Evolutionary conservation across 2,888 invertebrate species (phyloP).

Genomic region (Itoplectis maculator): DNA sequence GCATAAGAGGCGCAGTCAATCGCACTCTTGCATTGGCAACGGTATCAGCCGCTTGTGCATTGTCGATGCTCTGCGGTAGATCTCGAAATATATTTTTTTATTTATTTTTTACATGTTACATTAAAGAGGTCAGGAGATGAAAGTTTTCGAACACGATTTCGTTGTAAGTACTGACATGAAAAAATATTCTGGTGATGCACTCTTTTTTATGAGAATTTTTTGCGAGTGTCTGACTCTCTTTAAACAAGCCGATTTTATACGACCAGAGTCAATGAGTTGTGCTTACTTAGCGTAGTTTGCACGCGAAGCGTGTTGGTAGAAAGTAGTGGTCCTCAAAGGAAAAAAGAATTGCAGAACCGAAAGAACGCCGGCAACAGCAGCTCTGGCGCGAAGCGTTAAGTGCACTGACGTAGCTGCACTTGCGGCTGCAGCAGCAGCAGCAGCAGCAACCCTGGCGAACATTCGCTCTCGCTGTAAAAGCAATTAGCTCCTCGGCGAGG

Average conservation of each 20-base stretch:
- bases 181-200: neutral
- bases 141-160: neutral
- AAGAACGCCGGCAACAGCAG: slow-evolving; percentile 35
- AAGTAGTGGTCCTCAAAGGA: slow-evolving; percentile 26
- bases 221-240: neutral
- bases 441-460: slow-evolving; percentile 50
- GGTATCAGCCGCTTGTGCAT: slow-evolving; percentile 4
- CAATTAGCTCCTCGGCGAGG: slow-evolving; percentile 68
- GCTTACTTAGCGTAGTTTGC: slow-evolving; percentile 8
- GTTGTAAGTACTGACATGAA: neutral
- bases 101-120: neutral
- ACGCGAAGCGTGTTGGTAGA: slow-evolving; percentile 2
- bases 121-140: neutral
- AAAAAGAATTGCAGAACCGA: slow-evolving; percentile 51
- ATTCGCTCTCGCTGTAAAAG: slow-evolving; percentile 65
- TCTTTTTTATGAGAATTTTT: neutral
- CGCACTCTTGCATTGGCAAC: slow-evolving; percentile 9
- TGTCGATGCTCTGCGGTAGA: neutral
- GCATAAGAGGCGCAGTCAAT: slow-evolving; percentile 33
- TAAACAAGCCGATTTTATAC: neutral
- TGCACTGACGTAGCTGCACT: slow-evolving; percentile 64
- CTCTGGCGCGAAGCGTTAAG: slow-evolving; percentile 60
- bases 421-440: slow-evolving; percentile 53
- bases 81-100: neutral
- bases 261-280: neutral